phyloP scores from a whole-genome alignment of 2,888 invertebrate genomes.

The Adelphocoris suturalis region DNA sequence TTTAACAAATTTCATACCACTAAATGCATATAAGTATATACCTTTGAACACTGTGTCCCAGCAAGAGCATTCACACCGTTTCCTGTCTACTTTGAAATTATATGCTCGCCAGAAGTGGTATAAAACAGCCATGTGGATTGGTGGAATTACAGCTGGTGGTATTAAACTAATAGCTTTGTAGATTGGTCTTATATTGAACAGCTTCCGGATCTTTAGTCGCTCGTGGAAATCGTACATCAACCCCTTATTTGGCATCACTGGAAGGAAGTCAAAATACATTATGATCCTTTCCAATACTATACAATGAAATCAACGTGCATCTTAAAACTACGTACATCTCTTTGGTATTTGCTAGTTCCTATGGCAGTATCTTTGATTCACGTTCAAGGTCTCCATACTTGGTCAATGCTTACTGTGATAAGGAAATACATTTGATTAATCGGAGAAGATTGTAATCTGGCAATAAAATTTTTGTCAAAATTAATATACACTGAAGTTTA shows the following conservation, averaged over 20 bases:
- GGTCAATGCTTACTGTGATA: too few relatives aligned
- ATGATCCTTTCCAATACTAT: neutral
- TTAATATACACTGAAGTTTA: too few relatives aligned
- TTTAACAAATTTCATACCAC: neutral
- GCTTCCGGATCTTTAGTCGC: neutral
- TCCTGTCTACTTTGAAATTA: conserved; percentile 83
- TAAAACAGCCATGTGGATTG: conserved; percentile 83
- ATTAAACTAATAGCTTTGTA: conserved; percentile 69
- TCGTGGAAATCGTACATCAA: neutral
- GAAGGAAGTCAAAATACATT: neutral
- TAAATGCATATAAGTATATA: conserved; percentile 77
- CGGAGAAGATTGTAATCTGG: too few relatives aligned
- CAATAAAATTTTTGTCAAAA: too few relatives aligned
- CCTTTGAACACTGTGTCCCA: conserved; percentile 90
- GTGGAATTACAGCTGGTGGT: conserved; percentile 81
- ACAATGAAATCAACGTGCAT: neutral
- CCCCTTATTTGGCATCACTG: neutral
- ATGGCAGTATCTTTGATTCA: neutral
- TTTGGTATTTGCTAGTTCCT: too few relatives aligned
- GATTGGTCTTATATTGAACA: neutral
- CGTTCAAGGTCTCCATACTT: neutral
- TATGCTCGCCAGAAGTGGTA: conserved; percentile 86
- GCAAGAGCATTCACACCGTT: conserved; percentile 85
- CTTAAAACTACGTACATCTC: too few relatives aligned
- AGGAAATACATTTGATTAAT: too few relatives aligned